Evolutionary conservation across 1,140 invertebrate genomes (phyloP), one percentile per base, ranked within the genome.

Genomic region (Aphidius ervi): DNA sequence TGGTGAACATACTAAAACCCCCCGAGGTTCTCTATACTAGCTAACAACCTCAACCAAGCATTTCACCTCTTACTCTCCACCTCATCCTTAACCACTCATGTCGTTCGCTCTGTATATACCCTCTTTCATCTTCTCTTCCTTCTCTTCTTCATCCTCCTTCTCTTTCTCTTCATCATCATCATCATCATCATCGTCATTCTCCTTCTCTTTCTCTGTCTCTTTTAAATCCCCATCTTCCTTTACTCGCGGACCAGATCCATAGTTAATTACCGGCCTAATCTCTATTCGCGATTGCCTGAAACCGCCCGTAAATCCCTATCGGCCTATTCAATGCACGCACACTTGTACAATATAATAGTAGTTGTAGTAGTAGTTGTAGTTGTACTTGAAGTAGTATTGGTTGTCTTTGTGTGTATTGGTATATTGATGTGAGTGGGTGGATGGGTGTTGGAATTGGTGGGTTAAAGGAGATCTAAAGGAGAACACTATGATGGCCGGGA

Each of bases 221-320:
- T 66, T 63, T 67, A 65, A 64, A 67, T 59, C 67, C 6, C 46
- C 46, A 40, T 20, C 10, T 43, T 40, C n/a, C 39, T 43, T 43
- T 31, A 56, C 55, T 74, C 72, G 73, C 74, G 74, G 71, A 75
- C 75, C 72, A 76, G 76, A 77, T 79, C 76, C 75, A 79, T 78
- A 78, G 76, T 78, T 79, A 79, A 79, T 79, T 79, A 78, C 76
- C 77, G 71, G 74, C 73, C 77, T 79, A 78, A 79, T 79, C 77
- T 78, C 76, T 77, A 78, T 76, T 78, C 76, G 76, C 77, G 76
- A 78, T 78, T 79, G 76, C 75, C 77, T 70, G 76, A 78, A 78
- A 78, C 77, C 77, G 74, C 75, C 77, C 77, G 76, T 78, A 79
- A 78, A 79, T 79, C 77, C 76, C 73, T 75, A 78, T 77, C 75